Base-by-base conservation (phyloP, 2,888 invertebrate genomes). In the Muschampia plurimacula region DNA sequence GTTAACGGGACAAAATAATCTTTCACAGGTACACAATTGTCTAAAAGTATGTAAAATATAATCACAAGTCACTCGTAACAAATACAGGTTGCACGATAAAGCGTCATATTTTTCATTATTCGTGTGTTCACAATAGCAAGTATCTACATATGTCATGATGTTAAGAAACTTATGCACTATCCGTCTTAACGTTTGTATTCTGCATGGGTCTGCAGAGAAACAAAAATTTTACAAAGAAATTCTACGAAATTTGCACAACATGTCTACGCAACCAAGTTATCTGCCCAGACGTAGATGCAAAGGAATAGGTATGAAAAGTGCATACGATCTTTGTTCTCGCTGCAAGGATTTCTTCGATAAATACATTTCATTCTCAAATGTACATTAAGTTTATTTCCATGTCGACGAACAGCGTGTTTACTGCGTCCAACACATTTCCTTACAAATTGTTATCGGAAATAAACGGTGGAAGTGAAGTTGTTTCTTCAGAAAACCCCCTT, bases 381-480 rank as follows among this genome's bases (percentile, higher is more conserved):
- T 73, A 72, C 74, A 71, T 77, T 74, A 76, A 75, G 65, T 69
- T 73, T 73, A 74, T 75, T 75, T 74, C 76, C 62, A 75, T 59
- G 74, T 76, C 75, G 67, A 74, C 75, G 75, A 79, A 76, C 77
- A 77, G 72, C 74, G 76, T 76, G 77, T 80, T 77, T 77, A 80
- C 79, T 75, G 77, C 76, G 60, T 68, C 77, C 77, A 76, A 84
- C 75, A 80, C 81, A 86, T 89, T 90, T 89, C 89, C 88, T 85
- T 84, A 84, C 84, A 86, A 88, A 89, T 86, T 81, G 83, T 82
- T 86, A 87, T 88, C 86, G 88, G 90, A 89, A 89, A 89, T 86
- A 82, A 82, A 81, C 82, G 81, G 81, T 76, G 74, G 72, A 75
- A 82, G 80, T 84, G 77, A 84, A 86, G 88, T 83, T 83, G 84